These are phyloP conservation scores for Graptemys geographica DNA, from an alignment of 2,797 vertebrate genomes.

Conservation along the genomic window DNA sequence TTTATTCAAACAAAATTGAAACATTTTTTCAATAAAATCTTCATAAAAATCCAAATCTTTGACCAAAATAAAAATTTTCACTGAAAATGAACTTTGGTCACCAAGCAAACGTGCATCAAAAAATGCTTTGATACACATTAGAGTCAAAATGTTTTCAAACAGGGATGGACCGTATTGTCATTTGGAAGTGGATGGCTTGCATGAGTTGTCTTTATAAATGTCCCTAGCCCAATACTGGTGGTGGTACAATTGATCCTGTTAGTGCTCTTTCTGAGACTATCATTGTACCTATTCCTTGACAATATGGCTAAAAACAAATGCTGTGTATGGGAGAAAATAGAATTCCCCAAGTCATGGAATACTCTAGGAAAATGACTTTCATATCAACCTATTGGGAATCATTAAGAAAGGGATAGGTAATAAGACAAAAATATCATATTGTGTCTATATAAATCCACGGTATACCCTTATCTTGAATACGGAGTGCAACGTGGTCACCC, in stretches of 20 bases:
- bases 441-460: no score
- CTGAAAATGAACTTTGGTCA: neutral
- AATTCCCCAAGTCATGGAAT: neutral
- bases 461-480: no score
- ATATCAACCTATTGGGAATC: neutral
- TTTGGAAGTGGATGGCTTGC: neutral
- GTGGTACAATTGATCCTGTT: neutral
- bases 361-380: neutral
- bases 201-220: neutral
- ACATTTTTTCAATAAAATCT: neutral
- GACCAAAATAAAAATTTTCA: neutral
- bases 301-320: neutral
- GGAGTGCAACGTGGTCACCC: no score
- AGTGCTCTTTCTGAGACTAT: neutral
- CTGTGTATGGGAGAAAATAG: neutral
- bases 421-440: no score
- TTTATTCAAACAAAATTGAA: neutral
- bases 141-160: neutral
- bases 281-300: neutral
- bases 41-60: neutral
- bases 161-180: neutral
- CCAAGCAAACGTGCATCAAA: accelerated
- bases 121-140: neutral
- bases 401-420: no score
- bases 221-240: neutral